phyloP scores from a whole-genome alignment of 1,140 invertebrate genomes.

The Panonychus citri region DNA sequence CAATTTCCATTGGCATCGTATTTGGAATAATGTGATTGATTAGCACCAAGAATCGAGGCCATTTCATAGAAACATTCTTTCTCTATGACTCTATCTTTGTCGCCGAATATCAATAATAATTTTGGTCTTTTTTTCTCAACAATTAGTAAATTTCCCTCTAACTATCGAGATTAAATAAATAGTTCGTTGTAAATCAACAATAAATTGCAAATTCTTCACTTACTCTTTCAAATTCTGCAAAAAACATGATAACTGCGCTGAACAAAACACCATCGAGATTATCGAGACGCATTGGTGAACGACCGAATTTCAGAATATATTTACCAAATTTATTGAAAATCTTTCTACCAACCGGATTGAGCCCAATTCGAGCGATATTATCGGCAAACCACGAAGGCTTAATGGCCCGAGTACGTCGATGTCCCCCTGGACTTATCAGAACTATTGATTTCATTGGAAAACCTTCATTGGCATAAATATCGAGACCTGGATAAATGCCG shows the following conservation, averaged over 20 bases:
- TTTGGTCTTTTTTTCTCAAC: neutral
- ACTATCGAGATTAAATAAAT: too few relatives aligned
- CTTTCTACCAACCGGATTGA: neutral
- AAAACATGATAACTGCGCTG: neutral
- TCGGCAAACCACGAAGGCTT: neutral
- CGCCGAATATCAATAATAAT: neutral
- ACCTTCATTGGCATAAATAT: neutral
- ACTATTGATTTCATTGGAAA: neutral
- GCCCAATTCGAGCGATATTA: neutral
- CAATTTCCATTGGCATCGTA: too few relatives aligned
- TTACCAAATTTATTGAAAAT: neutral
- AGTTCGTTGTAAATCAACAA: too few relatives aligned
- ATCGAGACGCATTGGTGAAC: neutral
- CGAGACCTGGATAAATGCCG: neutral
- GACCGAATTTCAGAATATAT: neutral
- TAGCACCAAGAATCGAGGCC: too few relatives aligned
- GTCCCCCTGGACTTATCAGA: neutral
- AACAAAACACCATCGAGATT: neutral
- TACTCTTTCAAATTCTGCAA: neutral
- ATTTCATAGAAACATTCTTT: neutral
- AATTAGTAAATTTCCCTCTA: too few relatives aligned
- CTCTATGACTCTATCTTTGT: neutral
- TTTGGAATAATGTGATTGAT: too few relatives aligned
- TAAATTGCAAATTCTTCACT: neutral
- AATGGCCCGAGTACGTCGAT: neutral